phyloP scores from a whole-genome alignment of 2,113 vertebrate genomes.

The Mixornis gularis region DNA sequence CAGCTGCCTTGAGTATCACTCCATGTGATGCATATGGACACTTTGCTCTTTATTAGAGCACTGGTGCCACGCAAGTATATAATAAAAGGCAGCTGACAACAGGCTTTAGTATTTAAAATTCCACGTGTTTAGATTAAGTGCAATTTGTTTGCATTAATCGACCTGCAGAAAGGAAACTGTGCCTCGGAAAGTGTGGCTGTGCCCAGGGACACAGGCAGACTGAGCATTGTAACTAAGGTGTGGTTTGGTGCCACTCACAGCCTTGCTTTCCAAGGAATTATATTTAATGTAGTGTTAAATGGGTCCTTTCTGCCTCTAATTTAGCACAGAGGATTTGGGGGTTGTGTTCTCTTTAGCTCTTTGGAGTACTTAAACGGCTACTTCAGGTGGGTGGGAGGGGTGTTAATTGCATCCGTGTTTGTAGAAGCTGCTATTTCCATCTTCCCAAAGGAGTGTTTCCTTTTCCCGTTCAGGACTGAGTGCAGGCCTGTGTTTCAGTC shows the following conservation, averaged over 20 bases:
- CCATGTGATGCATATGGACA: background rate
- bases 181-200: background rate
- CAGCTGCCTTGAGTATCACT: slow-evolving; percentile 53
- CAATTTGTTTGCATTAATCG: background rate
- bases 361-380: background rate
- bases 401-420: background rate
- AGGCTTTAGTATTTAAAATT: slow-evolving; percentile 6
- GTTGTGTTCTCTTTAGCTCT: background rate
- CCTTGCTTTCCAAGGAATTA: background rate
- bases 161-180: slow-evolving; percentile 15
- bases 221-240: background rate
- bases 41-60: background rate
- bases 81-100: background rate
- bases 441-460: background rate
- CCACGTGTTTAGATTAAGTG: background rate
- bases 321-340: background rate
- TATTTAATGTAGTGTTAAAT: slow-evolving; percentile 13
- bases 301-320: background rate
- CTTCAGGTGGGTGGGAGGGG: background rate
- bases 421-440: background rate
- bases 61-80: background rate
- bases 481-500: background rate
- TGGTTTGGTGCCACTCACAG: slow-evolving; percentile 18
- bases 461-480: background rate
- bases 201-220: background rate